phyloP scores from a whole-genome alignment of 1,140 invertebrate genomes.

The Antheraea pernyi region DNA sequence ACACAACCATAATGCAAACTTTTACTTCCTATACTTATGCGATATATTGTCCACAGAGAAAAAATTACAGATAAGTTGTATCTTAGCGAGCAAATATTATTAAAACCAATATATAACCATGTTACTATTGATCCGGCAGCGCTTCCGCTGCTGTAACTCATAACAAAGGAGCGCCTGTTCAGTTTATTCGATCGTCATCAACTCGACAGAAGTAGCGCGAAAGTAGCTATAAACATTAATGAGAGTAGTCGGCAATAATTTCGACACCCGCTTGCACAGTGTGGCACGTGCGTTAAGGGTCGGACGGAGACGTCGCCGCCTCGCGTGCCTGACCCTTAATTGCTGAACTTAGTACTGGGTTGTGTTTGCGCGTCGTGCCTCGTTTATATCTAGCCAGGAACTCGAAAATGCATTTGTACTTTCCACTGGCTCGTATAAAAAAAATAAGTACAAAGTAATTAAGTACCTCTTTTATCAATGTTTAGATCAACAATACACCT shows the following conservation, averaged over 20 bases:
- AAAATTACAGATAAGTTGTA: too few relatives aligned
- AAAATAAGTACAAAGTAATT: too few relatives aligned
- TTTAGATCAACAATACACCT: too few relatives aligned
- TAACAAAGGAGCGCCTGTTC: too few relatives aligned
- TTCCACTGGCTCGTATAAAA: neutral
- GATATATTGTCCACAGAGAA: too few relatives aligned
- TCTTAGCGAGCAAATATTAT: too few relatives aligned
- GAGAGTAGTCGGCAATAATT: conserved; percentile 17
- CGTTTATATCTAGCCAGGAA: conserved; percentile 14
- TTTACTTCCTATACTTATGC: too few relatives aligned
- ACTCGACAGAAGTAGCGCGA: neutral
- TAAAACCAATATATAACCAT: too few relatives aligned
- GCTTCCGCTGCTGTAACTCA: too few relatives aligned
- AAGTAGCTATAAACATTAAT: conserved; percentile 28
- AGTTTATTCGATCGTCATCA: neutral
- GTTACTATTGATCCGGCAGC: too few relatives aligned
- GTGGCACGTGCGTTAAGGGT: conserved; percentile 27
- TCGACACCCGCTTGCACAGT: conserved; percentile 7
- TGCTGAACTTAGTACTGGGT: conserved; percentile 43
- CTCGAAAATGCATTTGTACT: conserved; percentile 6
- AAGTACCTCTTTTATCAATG: too few relatives aligned
- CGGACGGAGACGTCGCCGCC: conserved; percentile 51
- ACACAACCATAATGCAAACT: too few relatives aligned
- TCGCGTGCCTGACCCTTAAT: conserved; percentile 55
- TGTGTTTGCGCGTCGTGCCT: conserved; percentile 28